Evolutionary conservation across 2,888 invertebrate genomes (phyloP), one percentile per base, ranked within the genome.

Genomic region (Erebia palarica): DNA sequence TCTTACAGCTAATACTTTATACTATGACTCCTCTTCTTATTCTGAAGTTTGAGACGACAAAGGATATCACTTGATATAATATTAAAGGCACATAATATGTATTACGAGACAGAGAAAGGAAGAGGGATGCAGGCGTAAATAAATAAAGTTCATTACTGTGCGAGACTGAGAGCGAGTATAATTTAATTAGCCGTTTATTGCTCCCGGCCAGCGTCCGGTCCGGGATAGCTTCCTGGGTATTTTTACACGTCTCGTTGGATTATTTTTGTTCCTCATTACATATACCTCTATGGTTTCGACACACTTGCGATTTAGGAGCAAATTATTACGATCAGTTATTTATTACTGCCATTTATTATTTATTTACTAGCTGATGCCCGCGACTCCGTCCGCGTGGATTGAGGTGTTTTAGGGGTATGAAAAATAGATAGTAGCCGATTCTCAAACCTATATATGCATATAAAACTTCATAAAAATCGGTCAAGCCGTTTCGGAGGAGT

Each of bases 61-160:
- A 55, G 18, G n/a, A 57, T 13, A 13, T 36, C 9, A 3, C 14
- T 59, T 14, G 36, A 44, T 61, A 18, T 11, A 44, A 61, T 61
- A 55, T 18, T 55, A 55, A 61, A 61, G 13, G 44, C 16, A 13
- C 10, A 7, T 36, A 27, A 5, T 27, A 36, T 36, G 36, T 11
- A 42, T 42, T 44, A 18, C 44, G 18, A 44, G 42, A 57, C 8
- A 59, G 21, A 55, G 47, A 11, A 44, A 44, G 44, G 10, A 18
- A 53, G 8, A 16, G 55, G 18, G 53, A 18, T 9, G 55, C 3
- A 16, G 53, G 16, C 16, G 3, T 74, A 73, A 70, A 79, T 79
- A 81, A 81, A 82, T 78, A 81, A 83, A 82, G 76, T 82, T 82
- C 75, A 80, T 82, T 80, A 80, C 73, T 74, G 73, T 74, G 78